Conservation (phyloP, 2,888 invertebrate species). For the Danaus chrysippus region DNA sequence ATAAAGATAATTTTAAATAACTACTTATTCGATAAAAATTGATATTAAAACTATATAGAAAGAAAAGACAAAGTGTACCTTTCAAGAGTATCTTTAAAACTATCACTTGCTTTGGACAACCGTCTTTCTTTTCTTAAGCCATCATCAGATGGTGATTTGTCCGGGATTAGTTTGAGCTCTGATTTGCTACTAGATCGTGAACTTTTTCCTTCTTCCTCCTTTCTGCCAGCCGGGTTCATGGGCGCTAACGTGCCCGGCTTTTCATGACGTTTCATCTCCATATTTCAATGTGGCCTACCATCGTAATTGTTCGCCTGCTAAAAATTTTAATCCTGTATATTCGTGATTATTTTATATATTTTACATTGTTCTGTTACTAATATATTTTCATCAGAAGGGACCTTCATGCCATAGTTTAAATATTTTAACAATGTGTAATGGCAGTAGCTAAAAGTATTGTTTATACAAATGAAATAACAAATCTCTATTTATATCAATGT, state of each 20-base stretch:
- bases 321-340: conserved; percentile 2
- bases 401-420: too few species aligned
- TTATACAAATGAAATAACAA: too few species aligned
- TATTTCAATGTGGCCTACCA: conserved; percentile 54
- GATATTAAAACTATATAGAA: background rate
- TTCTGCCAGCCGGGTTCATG: conserved; percentile 52
- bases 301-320: conserved; percentile 42
- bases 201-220: conserved; percentile 54
- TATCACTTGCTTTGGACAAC: conserved; percentile 59
- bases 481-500: too few species aligned
- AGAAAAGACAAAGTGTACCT: conserved; percentile 43
- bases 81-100: conserved; percentile 67
- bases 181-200: conserved; percentile 56
- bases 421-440: too few species aligned
- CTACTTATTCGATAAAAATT: too few species aligned
- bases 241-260: conserved; percentile 70
- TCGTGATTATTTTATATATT: background rate
- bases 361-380: background rate
- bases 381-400: background rate
- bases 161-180: conserved; percentile 59
- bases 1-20: too few species aligned
- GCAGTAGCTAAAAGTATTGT: too few species aligned
- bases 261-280: conserved; percentile 73
- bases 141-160: conserved; percentile 62
- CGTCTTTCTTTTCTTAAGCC: conserved; percentile 49